A percentile compares a stretch with the other conserved stretches of the same genome.
Evolutionary conservation across 2,113 vertebrate species (phyloP).

Genomic region (Tor tambroides): DNA sequence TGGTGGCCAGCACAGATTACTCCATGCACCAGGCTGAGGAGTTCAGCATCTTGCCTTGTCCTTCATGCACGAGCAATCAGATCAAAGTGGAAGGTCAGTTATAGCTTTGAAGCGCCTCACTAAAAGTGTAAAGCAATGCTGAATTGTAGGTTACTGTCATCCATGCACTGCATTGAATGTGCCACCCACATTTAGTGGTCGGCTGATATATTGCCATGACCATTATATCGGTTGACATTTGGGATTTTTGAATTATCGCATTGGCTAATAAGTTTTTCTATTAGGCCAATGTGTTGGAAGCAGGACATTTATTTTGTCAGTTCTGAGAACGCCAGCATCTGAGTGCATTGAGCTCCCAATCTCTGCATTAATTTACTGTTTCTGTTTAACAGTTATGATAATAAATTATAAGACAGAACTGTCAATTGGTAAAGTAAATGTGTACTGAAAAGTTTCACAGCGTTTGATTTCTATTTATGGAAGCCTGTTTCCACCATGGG

Average conservation of each 20-base stretch:
- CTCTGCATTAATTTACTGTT: background rate
- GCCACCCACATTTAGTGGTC: background rate
- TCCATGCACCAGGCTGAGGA: conserved; percentile 98
- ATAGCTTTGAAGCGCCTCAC: background rate
- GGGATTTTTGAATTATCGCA: no score
- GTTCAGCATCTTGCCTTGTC: conserved; percentile 89
- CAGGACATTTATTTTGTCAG: no score
- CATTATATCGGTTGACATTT: no score
- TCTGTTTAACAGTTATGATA: background rate
- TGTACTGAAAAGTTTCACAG: background rate
- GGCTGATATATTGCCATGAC: background rate
- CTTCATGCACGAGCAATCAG: conserved; percentile 83
- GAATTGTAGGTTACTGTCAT: background rate
- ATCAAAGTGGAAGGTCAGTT: conserved; percentile 90
- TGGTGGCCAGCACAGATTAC: conserved; percentile 95
- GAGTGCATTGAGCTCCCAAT: background rate
- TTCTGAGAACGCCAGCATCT: no score
- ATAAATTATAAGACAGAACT: background rate
- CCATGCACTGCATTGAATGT: background rate
- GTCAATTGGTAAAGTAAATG: background rate
- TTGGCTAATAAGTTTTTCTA: no score
- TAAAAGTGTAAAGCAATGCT: background rate
- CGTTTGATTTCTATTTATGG: background rate
- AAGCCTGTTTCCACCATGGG: background rate
- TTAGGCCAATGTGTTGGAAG: background rate